A percentile compares a stretch with the other conserved stretches of the same genome.
Conservation (phyloP, 2,888 invertebrate species). For the Aplocera efformata region DNA sequence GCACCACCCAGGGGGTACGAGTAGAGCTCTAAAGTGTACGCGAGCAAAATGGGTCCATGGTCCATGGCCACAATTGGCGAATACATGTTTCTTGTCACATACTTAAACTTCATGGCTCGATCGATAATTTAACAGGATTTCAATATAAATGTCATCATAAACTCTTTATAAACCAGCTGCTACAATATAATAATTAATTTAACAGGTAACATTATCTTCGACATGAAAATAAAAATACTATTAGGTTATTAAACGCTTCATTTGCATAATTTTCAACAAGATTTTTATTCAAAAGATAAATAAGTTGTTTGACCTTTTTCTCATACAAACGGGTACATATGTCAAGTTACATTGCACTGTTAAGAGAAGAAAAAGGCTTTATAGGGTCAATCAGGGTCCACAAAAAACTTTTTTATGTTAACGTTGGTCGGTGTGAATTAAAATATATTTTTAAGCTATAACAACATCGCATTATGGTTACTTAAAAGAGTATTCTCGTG, state of each 20-base stretch:
- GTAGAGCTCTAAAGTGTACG: no score
- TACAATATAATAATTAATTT: background rate
- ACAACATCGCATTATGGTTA: constrained; percentile 9
- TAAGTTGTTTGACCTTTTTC: constrained; percentile 17
- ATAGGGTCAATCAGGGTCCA: constrained; percentile 7
- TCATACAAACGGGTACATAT: constrained; percentile 2
- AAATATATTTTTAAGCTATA: constrained; percentile 12
- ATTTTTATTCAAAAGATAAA: constrained; percentile 7
- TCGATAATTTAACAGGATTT: no score
- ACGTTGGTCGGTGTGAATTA: constrained; percentile 10
- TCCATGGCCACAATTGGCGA: no score
- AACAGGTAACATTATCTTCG: constrained; percentile 1
- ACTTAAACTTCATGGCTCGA: no score
- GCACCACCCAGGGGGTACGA: no score
- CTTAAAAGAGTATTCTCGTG: constrained; percentile 17
- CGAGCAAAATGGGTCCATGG: no score
- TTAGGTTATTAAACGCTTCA: constrained; percentile 1
- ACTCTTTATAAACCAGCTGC: background rate
- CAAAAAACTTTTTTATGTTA: constrained; percentile 4
- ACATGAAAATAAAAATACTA: constrained; percentile 4
- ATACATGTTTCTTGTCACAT: no score
- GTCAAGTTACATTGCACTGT: constrained; percentile 2
- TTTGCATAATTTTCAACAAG: constrained; percentile 17
- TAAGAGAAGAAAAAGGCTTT: constrained; percentile 3
- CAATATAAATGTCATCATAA: background rate